Percentiles rank a stretch among this genome's conserved stretches.
These are phyloP conservation scores for Tanaodytes sp. DNA, from an alignment of 2,888 invertebrate genomes.

Conservation along the genomic window DNA sequence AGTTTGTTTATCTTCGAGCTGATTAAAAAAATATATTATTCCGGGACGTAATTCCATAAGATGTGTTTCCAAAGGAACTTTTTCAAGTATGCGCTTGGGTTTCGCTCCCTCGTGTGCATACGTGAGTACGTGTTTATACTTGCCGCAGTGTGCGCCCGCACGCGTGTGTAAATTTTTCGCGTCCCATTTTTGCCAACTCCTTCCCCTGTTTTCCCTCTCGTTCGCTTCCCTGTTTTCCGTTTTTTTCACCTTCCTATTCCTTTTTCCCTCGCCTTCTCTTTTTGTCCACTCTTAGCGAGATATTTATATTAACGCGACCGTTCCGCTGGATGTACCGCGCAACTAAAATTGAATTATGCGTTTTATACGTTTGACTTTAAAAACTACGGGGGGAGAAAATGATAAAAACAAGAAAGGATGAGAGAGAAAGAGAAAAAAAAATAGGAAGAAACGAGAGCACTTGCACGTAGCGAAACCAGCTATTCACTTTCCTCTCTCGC, in stretches of 20 bases:
- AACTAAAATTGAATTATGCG: constrained; percentile 43
- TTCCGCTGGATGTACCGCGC: constrained; percentile 37
- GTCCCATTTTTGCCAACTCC: background rate
- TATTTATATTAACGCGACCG: constrained; percentile 30
- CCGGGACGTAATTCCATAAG: constrained; percentile 15
- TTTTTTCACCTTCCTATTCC: no score
- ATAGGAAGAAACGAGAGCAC: constrained; percentile 25
- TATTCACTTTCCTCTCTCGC: constrained; percentile 39
- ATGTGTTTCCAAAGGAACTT: constrained; percentile 16
- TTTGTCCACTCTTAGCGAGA: constrained; percentile 22
- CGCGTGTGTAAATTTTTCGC: background rate
- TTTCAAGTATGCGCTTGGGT: constrained; percentile 7
- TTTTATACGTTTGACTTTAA: constrained; percentile 32
- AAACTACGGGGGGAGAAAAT: constrained; percentile 1
- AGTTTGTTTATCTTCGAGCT: constrained; percentile 16
- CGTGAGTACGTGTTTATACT: constrained; percentile 5
- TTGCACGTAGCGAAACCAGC: constrained; percentile 29
- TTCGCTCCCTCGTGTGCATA: constrained; percentile 13
- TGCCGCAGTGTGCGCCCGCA: background rate
- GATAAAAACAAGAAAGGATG: no score
- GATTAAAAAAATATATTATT: constrained; percentile 23
- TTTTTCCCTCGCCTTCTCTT: constrained; percentile 11
- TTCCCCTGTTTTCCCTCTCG: no score
- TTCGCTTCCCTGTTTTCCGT: no score
- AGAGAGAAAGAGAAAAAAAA: background rate